A percentile compares a stretch with the other conserved stretches of the same genome.
phyloP scores from a whole-genome alignment of 2,113 vertebrate genomes.

The Uropsilus gracilis region DNA sequence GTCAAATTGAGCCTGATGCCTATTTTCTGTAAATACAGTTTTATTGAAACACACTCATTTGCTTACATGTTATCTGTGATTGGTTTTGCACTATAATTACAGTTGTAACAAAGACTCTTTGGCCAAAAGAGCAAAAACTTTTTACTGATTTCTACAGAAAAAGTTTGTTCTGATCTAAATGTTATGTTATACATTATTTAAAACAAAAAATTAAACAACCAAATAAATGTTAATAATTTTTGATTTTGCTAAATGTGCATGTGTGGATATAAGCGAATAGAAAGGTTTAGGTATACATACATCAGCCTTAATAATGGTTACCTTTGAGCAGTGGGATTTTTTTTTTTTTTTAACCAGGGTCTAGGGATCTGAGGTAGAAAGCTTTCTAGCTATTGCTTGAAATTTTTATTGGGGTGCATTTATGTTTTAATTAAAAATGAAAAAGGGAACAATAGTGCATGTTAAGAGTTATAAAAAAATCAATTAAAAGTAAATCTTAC shows the following conservation, averaged over 20 bases:
- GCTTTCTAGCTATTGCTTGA: background rate
- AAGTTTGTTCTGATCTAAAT: background rate
- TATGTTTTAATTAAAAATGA: background rate
- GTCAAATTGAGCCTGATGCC: background rate
- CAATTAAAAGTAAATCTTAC: background rate
- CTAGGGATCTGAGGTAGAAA: background rate
- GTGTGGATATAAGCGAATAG: background rate
- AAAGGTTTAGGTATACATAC: background rate
- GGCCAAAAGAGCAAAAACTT: background rate
- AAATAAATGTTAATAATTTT: background rate
- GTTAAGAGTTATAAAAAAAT: constrained; percentile 26
- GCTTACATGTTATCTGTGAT: background rate
- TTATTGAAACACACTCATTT: constrained; percentile 1
- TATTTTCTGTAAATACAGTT: constrained; percentile 2
- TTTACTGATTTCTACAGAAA: background rate
- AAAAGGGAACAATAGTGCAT: background rate
- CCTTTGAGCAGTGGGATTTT: background rate
- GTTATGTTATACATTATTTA: constrained; percentile 21
- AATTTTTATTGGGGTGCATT: background rate
- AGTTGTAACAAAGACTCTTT: background rate
- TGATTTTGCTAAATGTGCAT: background rate
- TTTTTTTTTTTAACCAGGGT: background rate
- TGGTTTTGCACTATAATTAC: background rate
- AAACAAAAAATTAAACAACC: constrained; percentile 9
- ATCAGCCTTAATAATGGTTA: background rate